Evolutionary conservation across 2,113 vertebrate genomes (phyloP), one percentile per base, ranked within the genome.

Genomic region (Shinisaurus crocodilurus): DNA sequence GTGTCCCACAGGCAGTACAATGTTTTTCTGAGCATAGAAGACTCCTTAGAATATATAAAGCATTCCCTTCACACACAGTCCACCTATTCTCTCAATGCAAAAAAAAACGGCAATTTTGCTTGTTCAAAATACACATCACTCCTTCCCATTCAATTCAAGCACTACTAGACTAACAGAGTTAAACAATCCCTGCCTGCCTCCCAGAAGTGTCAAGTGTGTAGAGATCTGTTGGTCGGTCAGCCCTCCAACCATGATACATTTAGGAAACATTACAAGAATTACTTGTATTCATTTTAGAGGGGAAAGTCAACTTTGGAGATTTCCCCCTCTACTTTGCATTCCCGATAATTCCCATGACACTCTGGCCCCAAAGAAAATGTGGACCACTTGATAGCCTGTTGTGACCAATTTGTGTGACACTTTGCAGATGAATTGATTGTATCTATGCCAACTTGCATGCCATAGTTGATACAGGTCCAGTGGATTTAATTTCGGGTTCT

Each of bases 41-140:
- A 15, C 13, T 75, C 6, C 18, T 34, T 54, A 48, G 48, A 27
- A 54, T 54, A 80, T 8, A 50, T 27, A 80, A 80, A 34, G 32
- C 43, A 67, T 27, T 43, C 65, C 18, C 13, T 54, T 45, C 34
- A 75, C 50, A 18, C n/a, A 86, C 3, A 40, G 16, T 15, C 27
- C 70, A 72, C 34, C 18, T 67, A 27, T 27, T 20, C 60, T 63
- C 60, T 2, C 5, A 63, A 63, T 16, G 60, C 60, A n/a, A n/a
- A 23, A 7, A 34, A 72, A 72, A 63, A 12, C 27, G 40, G 37
- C 5, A 10, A 70, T 3, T 84, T 67, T 67, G 65, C 95, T 92
- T 96, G 95, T 93, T 84, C 87, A 94, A 94, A 96, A 95, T 90
- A 23, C 94, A 86, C 90, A 86, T 90, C 82, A 89, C 91, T 95